Conservation (phyloP, 64 coral and sea anemone species). For the Trachythela sp. region DNA sequence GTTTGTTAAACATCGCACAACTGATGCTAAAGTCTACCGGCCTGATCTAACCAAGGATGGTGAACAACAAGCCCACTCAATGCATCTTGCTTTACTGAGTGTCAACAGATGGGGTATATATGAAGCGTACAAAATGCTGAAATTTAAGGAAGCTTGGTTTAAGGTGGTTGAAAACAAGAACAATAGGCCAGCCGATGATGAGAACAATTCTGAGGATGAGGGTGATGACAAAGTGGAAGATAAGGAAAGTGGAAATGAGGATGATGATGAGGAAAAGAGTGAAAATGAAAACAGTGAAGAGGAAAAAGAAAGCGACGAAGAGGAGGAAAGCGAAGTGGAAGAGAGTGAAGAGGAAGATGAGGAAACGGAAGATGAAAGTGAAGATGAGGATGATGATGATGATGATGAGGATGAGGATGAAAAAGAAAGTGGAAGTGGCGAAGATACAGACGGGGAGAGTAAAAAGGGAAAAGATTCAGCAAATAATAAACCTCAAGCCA, state of each 20-base stretch:
- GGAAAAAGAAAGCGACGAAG: not conserved
- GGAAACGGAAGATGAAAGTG: slow-evolving; percentile 58
- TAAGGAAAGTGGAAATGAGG: slow-evolving; percentile 27
- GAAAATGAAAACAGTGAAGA: slow-evolving; percentile 37
- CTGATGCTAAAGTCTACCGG: not conserved
- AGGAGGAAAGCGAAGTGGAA: slow-evolving; percentile 50
- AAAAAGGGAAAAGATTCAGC: slow-evolving; percentile 37
- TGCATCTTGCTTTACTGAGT: slow-evolving; percentile 69
- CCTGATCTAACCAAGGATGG: not conserved
- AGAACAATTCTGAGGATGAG: slow-evolving; percentile 49
- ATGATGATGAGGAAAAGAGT: slow-evolving; percentile 22
- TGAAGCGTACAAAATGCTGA: slow-evolving; percentile 69
- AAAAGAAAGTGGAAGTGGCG: slow-evolving; percentile 57
- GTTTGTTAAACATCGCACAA: slow-evolving; percentile 60
- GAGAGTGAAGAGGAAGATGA: slow-evolving; percentile 63
- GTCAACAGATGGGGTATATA: slow-evolving; percentile 92
- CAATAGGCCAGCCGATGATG: not conserved
- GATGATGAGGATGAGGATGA: slow-evolving; percentile 56
- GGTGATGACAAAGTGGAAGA: slow-evolving; percentile 9
- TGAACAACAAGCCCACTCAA: not conserved
- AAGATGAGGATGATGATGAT: too few relatives aligned
- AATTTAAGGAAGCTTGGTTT: slow-evolving; percentile 73
- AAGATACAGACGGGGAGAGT: slow-evolving; percentile 53
- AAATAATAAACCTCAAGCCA: slow-evolving; percentile 11
- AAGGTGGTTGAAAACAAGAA: slow-evolving; percentile 50